phyloP scores from a whole-genome alignment of 1,140 invertebrate genomes.

The Wiebesia pumilae region DNA sequence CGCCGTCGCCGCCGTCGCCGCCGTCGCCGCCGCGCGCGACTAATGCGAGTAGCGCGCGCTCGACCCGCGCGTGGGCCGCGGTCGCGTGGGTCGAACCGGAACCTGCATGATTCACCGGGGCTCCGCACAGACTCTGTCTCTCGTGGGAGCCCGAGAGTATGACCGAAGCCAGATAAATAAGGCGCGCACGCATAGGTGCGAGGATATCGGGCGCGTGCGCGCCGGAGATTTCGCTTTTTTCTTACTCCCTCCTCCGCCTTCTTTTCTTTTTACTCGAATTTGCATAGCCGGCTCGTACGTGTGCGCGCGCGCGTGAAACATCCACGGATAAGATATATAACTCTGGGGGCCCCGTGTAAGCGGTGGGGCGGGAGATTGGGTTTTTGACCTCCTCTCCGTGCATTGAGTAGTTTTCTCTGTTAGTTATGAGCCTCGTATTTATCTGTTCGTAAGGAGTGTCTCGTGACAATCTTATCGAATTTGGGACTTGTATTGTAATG shows the following conservation, averaged over 20 bases:
- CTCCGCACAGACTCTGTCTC: constrained; percentile 16
- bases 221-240: neutral
- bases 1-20: no score
- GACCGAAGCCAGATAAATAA: constrained; percentile 47
- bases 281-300: constrained; percentile 9
- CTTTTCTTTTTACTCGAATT: constrained; percentile 25
- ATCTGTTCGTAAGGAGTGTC: constrained; percentile 30
- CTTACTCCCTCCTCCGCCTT: neutral
- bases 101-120: constrained; percentile 70
- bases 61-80: constrained; percentile 42
- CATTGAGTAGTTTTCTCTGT: constrained; percentile 18
- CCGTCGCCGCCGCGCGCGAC: neutral
- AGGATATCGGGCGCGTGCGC: constrained; percentile 41
- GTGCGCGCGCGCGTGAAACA: constrained; percentile 14
- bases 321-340: constrained; percentile 41
- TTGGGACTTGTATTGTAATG: constrained; percentile 23
- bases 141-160: constrained; percentile 42
- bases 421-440: constrained; percentile 16
- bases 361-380: neutral
- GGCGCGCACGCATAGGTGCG: constrained; percentile 31
- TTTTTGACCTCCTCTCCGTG: constrained; percentile 44
- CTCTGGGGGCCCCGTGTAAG: neutral
- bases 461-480: constrained; percentile 41
- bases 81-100: constrained; percentile 72
- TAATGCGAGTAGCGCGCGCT: constrained; percentile 52